These are phyloP conservation scores for Sterrhoptilus dennistouni DNA, from an alignment of 2,113 vertebrate species.

Conservation along the genomic window DNA sequence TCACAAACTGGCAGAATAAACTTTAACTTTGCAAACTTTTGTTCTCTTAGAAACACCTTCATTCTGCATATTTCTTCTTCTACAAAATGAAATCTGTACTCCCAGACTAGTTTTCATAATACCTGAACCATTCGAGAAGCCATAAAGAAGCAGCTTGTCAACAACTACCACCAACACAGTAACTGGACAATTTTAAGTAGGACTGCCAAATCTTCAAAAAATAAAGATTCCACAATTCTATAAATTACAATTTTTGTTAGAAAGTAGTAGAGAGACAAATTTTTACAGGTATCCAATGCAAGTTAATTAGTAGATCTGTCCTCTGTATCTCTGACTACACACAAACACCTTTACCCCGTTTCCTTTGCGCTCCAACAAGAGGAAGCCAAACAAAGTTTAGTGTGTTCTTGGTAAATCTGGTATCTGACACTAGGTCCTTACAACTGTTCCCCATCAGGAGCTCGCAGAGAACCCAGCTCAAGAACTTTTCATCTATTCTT, in stretches of 20 bases:
- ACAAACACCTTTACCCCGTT: neutral
- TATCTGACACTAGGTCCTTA: neutral
- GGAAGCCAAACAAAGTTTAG: accelerated
- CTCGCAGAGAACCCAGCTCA: neutral
- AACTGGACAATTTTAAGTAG: neutral
- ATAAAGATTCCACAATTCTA: neutral
- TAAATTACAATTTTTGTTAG: neutral
- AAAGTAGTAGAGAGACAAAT: neutral
- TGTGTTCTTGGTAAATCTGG: neutral
- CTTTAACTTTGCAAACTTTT: neutral
- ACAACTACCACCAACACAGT: neutral
- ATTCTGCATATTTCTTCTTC: neutral
- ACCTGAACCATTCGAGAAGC: neutral
- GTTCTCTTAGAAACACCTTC: neutral
- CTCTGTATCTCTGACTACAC: neutral
- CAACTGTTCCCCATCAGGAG: neutral
- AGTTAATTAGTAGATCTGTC: neutral
- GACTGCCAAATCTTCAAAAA: neutral
- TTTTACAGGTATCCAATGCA: neutral
- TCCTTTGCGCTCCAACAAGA: neutral
- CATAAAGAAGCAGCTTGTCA: neutral
- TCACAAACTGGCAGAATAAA: neutral
- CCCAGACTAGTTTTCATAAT: neutral
- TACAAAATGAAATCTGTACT: neutral
- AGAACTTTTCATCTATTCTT: neutral